Base-by-base conservation (phyloP, 2,113 vertebrate species). In the Catharus bicknelli region DNA sequence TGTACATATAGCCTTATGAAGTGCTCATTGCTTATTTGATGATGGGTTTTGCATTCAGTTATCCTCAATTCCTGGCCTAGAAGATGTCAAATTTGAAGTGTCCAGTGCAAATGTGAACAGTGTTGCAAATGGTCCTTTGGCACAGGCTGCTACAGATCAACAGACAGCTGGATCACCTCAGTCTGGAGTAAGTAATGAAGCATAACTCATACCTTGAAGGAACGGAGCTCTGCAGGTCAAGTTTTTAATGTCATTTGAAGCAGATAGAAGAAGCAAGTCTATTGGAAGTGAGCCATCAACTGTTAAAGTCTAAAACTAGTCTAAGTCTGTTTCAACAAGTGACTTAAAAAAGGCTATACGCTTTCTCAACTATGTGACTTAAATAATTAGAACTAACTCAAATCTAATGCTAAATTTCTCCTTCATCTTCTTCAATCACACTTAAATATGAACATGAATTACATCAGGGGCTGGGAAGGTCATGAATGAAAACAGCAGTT, bases 31-130 rank as follows among this genome's bases (percentile, higher is more conserved):
- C 16, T 93, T 61, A 30, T 67, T 83, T 67, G 23, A 7, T 93
- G n/a, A 30, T 90, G 22, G 86, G 90, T 96, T 74, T 27, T 74
- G 53, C 83, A 66, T 96, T 91, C 95, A 99, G 99, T 97, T 99
- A 61, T 98, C 99, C 10, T 99, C 99, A 64, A 99, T 99, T 77
- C 99, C 99, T 61, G 99, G 99, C 76, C 96, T 99, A 81, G 99
- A 99, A 93, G 98, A 99, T 26, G 98, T 99, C 80, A 99, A 98
- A 61, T 96, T 98, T 77, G 98, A 99, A 93, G 97, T 96, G 32
- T 93, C 98, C 47, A 68, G 75, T 94, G 82, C 96, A 94, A 96
- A 91, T 87, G 93, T 90, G 34, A 90, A 79, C 36, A 72, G 78
- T 53, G 96, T 98, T 92, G 93, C 97, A 73, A 99, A 98, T 59